Evolutionary conservation across 2,797 vertebrate species (phyloP).

Genomic region (Macropus fuliginosus): DNA sequence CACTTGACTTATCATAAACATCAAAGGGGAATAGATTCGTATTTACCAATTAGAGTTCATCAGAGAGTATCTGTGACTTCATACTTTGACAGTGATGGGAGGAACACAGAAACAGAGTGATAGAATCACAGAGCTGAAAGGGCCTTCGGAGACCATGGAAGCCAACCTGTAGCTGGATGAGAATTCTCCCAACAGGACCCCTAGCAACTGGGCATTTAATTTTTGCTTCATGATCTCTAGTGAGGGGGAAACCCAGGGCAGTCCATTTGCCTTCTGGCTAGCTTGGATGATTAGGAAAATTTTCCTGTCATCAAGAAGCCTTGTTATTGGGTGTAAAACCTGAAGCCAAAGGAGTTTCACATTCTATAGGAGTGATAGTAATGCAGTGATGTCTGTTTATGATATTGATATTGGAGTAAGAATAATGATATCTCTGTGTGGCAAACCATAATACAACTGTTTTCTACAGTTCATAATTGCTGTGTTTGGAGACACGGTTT

Average conservation of each 20-base stretch:
- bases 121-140: not conserved
- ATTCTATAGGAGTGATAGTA: not conserved
- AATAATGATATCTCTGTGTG: not conserved
- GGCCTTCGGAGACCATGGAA: not conserved
- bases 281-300: not conserved
- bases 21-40: not conserved
- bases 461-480: not conserved
- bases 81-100: not conserved
- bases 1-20: not conserved
- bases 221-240: not conserved
- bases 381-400: not conserved
- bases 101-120: not conserved
- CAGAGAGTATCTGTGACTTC: not conserved
- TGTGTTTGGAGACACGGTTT: not conserved
- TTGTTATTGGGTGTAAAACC: not conserved
- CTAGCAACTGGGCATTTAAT: not conserved
- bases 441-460: not conserved
- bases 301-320: not conserved
- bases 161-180: not conserved
- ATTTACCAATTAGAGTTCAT: not conserved
- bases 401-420: not conserved
- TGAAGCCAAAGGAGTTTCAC: not conserved
- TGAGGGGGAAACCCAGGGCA: not conserved
- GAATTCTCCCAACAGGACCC: not conserved
- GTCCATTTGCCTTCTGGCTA: not conserved